Percentiles rank a stretch among this genome's conserved stretches.
Evolutionary conservation across 1,140 invertebrate species (phyloP).

Genomic region (Sminthurinus signatus): DNA sequence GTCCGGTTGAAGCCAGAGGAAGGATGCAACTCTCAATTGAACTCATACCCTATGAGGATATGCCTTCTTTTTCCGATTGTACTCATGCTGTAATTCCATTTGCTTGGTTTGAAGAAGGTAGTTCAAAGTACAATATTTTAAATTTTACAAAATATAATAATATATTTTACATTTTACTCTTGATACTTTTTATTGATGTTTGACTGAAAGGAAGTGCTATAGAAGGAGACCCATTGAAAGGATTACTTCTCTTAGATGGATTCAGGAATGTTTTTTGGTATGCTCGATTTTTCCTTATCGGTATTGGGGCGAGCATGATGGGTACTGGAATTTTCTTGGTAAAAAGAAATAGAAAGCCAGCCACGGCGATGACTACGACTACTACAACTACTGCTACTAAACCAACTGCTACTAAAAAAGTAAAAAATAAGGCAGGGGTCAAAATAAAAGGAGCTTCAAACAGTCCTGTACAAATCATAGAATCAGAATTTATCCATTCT

Average conservation of each 20-base stretch:
- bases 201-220: neutral
- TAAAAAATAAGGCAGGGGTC: neutral
- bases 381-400: no score
- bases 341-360: neutral
- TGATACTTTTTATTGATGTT: neutral
- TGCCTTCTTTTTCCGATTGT: neutral
- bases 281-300: neutral
- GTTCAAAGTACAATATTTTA: neutral
- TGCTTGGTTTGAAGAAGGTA: slow-evolving; percentile 2
- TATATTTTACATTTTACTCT: neutral
- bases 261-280: neutral
- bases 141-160: neutral
- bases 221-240: neutral
- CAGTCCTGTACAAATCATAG: neutral
- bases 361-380: no score
- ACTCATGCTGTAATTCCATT: neutral
- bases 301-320: neutral
- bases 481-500: neutral
- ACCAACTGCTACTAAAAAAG: neutral
- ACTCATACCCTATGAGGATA: neutral
- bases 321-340: neutral
- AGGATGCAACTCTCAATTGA: neutral
- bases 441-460: neutral
- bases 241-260: neutral
- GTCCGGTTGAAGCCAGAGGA: neutral